phyloP scores from a whole-genome alignment of 1,140 invertebrate genomes.

The Pristionchus pacificus region DNA sequence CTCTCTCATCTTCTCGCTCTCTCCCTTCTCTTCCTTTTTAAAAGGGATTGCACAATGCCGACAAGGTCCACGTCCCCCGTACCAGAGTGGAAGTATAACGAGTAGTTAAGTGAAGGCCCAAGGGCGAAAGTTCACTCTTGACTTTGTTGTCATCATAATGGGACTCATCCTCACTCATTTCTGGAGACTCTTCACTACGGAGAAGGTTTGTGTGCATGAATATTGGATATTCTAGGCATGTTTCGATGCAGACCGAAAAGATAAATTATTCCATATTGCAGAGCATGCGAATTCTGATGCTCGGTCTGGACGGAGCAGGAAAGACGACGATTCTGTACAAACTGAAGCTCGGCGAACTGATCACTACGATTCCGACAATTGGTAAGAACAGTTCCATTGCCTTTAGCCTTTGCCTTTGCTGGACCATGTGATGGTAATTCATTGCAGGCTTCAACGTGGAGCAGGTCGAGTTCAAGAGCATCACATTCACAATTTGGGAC shows the following conservation, averaged over 20 bases:
- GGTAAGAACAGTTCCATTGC: neutral
- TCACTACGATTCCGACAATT: slow-evolving; percentile 56
- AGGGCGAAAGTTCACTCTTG: too few species aligned
- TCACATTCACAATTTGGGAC: slow-evolving; percentile 18
- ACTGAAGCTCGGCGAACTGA: slow-evolving; percentile 65
- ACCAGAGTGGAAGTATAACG: too few species aligned
- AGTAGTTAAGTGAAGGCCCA: too few species aligned
- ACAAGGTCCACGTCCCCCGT: too few species aligned
- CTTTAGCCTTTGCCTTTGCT: neutral
- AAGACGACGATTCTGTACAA: slow-evolving; percentile 69
- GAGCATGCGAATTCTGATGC: slow-evolving; percentile 13
- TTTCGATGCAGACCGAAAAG: neutral
- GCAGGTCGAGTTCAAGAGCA: neutral
- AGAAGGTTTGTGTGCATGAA: too few species aligned
- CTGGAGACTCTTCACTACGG: neutral
- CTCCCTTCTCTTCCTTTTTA: too few species aligned
- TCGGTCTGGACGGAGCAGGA: slow-evolving; percentile 60
- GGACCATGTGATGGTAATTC: neutral
- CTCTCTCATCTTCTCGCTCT: too few species aligned
- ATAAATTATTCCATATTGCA: neutral
- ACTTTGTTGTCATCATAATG: neutral
- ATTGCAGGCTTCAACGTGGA: slow-evolving; percentile 21
- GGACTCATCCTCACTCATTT: neutral
- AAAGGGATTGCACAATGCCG: too few species aligned
- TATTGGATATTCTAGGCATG: neutral